phyloP scores from a whole-genome alignment of 2,888 invertebrate species.

The Spisula subtruncata region DNA sequence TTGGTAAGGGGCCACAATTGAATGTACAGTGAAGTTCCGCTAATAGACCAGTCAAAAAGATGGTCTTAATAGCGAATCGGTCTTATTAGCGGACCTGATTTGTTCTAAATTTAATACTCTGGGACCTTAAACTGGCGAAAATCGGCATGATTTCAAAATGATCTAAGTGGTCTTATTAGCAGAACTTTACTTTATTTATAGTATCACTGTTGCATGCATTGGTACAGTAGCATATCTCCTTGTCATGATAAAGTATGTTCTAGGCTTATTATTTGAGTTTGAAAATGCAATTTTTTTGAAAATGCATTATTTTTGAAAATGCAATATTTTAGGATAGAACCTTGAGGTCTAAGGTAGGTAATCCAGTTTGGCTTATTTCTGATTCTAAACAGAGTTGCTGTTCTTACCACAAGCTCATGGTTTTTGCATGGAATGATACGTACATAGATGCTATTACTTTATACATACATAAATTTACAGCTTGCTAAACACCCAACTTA shows the following conservation, averaged over 20 bases:
- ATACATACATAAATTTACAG: constrained; percentile 20
- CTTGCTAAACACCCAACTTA: constrained; percentile 10
- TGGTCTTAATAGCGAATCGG: no score
- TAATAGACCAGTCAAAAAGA: no score
- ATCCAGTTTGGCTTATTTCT: constrained; percentile 38
- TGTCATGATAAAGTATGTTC: neutral
- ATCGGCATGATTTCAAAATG: no score
- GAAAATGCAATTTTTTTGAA: constrained; percentile 54
- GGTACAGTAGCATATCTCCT: neutral
- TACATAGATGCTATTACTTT: constrained; percentile 36
- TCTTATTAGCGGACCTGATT: no score
- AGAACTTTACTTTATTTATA: no score
- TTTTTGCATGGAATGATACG: constrained; percentile 25
- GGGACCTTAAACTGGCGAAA: no score
- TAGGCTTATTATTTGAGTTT: constrained; percentile 4
- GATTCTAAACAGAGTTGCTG: constrained; percentile 40
- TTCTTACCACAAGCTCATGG: neutral
- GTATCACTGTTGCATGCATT: no score
- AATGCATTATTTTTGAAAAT: no score
- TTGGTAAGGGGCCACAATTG: no score
- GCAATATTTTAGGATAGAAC: constrained; percentile 68
- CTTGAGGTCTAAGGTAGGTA: constrained; percentile 71
- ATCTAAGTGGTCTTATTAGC: no score
- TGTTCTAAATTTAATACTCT: no score
- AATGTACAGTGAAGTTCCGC: no score